Conservation (phyloP, 2,797 vertebrate species). For the Aeoliscus strigatus region DNA sequence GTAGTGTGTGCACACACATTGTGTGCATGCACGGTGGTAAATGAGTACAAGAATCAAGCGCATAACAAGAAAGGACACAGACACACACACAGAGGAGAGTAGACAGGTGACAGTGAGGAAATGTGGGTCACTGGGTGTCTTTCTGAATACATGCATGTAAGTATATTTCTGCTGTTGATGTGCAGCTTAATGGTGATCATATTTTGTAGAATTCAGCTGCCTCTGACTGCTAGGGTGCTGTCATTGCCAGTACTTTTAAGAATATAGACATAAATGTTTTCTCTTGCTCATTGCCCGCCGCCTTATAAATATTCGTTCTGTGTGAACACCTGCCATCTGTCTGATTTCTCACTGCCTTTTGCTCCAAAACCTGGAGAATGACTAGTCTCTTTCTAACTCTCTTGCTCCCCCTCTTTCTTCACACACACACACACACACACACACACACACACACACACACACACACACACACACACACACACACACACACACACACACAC, state of each 20-base stretch:
- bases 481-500: no score
- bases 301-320: background rate
- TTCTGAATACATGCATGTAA: conserved; percentile 1
- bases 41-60: conserved; percentile 41
- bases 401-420: no score
- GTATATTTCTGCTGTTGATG: background rate
- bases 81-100: background rate
- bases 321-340: background rate
- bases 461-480: no score
- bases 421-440: background rate
- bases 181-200: conserved; percentile 5
- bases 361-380: conserved; percentile 2
- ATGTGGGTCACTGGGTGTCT: background rate
- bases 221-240: background rate
- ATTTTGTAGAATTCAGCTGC: conserved; percentile 4
- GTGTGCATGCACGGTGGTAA: conserved; percentile 25
- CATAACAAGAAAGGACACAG: conserved; percentile 1
- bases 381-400: background rate
- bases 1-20: conserved; percentile 8
- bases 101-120: background rate
- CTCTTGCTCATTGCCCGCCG: background rate
- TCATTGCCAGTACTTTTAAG: background rate
- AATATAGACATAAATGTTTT: conserved; percentile 1
- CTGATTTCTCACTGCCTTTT: conserved; percentile 8
- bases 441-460: no score